Evolutionary conservation across 2,888 invertebrate species (phyloP).

Genomic region (Leptinotarsa peninsularis): DNA sequence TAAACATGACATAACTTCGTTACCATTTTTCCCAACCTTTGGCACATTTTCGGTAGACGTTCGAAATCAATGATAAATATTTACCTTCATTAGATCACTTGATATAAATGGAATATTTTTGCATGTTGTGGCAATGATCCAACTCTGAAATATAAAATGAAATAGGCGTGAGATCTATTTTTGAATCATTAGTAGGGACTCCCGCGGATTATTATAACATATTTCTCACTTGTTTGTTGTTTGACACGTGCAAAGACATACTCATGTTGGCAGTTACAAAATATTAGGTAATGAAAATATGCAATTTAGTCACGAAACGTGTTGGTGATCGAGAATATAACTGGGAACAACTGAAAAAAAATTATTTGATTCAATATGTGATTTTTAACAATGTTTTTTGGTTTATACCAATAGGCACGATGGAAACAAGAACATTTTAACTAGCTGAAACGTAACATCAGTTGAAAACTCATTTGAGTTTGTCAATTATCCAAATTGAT

Average conservation of each 20-base stretch:
- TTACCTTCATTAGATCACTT: slow-evolving; percentile 6
- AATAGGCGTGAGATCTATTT: slow-evolving; percentile 12
- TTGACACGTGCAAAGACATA: neutral
- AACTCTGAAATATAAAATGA: slow-evolving; percentile 15
- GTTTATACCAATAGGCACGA: too few relatives aligned
- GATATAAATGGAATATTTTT: slow-evolving; percentile 14
- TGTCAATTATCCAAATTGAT: too few relatives aligned
- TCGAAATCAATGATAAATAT: neutral
- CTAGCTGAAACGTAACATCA: too few relatives aligned
- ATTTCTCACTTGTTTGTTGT: slow-evolving; percentile 6
- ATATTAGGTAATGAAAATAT: too few relatives aligned
- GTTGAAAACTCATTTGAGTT: too few relatives aligned
- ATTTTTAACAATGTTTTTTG: too few relatives aligned
- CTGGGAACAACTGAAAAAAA: too few relatives aligned
- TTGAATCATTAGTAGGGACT: slow-evolving; percentile 10
- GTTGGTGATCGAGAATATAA: too few relatives aligned
- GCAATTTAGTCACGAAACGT: too few relatives aligned
- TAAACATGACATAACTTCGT: neutral
- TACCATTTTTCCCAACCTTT: neutral
- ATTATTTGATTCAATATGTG: too few relatives aligned
- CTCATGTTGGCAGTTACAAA: neutral
- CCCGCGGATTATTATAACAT: slow-evolving; percentile 5
- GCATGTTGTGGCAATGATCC: slow-evolving; percentile 8
- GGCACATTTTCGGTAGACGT: slow-evolving; percentile 1
- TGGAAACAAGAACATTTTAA: too few relatives aligned